Evolutionary conservation across 92 coral and sea anemone genomes (phyloP).

Genomic region (Palythoa caribaeorum): DNA sequence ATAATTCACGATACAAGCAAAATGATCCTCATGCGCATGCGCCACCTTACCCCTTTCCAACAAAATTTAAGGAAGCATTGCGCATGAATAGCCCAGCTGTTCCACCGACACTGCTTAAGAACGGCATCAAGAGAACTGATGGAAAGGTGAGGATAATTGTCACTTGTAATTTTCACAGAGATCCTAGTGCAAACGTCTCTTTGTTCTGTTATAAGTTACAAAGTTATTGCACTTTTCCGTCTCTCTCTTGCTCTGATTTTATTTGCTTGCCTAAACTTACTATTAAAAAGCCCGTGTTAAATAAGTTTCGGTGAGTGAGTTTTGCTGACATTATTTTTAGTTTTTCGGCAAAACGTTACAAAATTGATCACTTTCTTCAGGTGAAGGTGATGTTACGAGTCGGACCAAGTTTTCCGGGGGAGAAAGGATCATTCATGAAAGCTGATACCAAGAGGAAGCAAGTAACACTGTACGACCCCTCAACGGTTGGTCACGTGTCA

Average conservation of each 20-base stretch:
- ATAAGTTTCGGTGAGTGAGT: no score
- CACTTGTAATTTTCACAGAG: neutral
- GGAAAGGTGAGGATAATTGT: constrained; percentile 81
- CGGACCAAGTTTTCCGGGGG: constrained; percentile 98
- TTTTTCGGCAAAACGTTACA: neutral
- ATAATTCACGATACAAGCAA: constrained; percentile 58
- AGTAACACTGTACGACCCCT: constrained; percentile 96
- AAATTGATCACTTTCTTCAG: constrained; percentile 36
- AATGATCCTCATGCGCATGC: constrained; percentile 74
- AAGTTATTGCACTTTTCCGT: no score
- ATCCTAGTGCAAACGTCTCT: no score
- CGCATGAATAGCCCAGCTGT: constrained; percentile 88
- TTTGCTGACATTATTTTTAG: no score
- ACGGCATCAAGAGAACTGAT: constrained; percentile 86
- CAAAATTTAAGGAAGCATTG: constrained; percentile 87
- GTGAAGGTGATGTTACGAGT: constrained; percentile 97
- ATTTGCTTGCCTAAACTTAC: no score
- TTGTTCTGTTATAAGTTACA: no score
- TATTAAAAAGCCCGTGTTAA: no score
- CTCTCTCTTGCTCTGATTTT: no score
- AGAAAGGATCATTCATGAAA: constrained; percentile 98
- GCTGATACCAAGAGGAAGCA: constrained; percentile 91
- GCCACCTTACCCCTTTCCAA: constrained; percentile 94
- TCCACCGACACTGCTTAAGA: constrained; percentile 94
- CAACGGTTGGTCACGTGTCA: constrained; percentile 95